Base-by-base conservation (phyloP, 2,113 vertebrate species). In the Tautogolabrus adspersus region DNA sequence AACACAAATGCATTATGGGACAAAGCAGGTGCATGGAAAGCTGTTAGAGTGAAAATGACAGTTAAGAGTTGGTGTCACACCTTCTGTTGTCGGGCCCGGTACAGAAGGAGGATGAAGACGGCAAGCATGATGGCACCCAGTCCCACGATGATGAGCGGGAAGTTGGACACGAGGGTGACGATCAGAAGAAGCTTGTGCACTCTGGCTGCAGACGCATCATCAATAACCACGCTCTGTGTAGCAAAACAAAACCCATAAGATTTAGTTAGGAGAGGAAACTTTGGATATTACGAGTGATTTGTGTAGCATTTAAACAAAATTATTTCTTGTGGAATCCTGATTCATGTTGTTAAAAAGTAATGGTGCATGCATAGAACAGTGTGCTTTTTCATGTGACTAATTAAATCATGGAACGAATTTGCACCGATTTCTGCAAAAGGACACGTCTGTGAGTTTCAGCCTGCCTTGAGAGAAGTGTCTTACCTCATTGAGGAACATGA, bases 401-500 rank as follows among this genome's bases (percentile, higher is more conserved):
- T 42, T 42, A 42, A 42, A 10, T 9, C 7, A 19, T 7, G 18
- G 7, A 19, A 49, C 1, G 5, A 18, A 49, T 6, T 0, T 18
- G 40, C 40, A 10, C 30, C 30, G 3, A 34, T 42, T 42, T 42
- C 8, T 8, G 47, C 47, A 18, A 49, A 1, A 19, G 47, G 11
- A 5, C 47, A 49, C 47, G 18, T 1, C 3, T 19, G 5, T 49
- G 16, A 15, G 12, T 49, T 26, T 69, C 5, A 47, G 47, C 44
- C 22, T n/a, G 19, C 56, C 23, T 38, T 19, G 2, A 26, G 26
- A 3, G 19, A 7, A 11, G 40, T 59, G 46, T 56, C 85, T 86
- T 73, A 95, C 95, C 93, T 95, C 95, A 38, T 95, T 95, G 22
- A 95, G 16, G 62, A 94, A 95, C 90, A 95, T 90, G 15, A 95